Conservation (phyloP, 2,888 invertebrate genomes). For the Amiota communis region DNA sequence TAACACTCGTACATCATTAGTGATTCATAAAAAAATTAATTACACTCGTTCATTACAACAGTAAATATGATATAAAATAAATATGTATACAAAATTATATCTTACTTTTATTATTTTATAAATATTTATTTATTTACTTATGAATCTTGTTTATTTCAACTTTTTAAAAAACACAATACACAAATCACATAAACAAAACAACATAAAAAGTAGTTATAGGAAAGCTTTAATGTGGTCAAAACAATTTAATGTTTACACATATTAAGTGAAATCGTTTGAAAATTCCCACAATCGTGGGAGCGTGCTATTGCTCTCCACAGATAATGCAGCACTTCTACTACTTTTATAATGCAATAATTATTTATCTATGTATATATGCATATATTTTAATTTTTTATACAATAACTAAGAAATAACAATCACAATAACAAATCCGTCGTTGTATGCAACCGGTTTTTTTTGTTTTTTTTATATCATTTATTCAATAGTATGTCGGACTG, state of each 20-base stretch:
- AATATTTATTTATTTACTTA: too few species aligned
- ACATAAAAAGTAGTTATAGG: not conserved
- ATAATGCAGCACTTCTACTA: not conserved
- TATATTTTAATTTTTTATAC: too few species aligned
- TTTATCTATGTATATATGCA: too few species aligned
- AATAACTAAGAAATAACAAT: not conserved
- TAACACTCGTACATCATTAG: not conserved
- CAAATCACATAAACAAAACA: not conserved
- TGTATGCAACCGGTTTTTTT: constrained; percentile 21
- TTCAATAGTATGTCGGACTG: not conserved
- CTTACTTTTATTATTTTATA: too few species aligned
- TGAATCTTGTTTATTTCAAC: too few species aligned
- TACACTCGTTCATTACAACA: too few species aligned
- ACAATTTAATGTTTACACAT: not conserved
- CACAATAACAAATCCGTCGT: not conserved
- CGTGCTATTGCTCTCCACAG: not conserved
- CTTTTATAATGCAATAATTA: too few species aligned
- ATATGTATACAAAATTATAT: too few species aligned
- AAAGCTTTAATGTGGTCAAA: not conserved
- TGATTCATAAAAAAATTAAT: not conserved
- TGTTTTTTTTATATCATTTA: not conserved
- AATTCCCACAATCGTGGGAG: constrained; percentile 21
- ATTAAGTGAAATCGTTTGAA: not conserved
- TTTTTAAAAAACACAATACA: not conserved
- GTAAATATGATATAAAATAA: not conserved